Percentiles rank a stretch among this genome's conserved stretches.
Evolutionary conservation across 2,113 vertebrate species (phyloP).

Genomic region (Copsychus sechellarum): DNA sequence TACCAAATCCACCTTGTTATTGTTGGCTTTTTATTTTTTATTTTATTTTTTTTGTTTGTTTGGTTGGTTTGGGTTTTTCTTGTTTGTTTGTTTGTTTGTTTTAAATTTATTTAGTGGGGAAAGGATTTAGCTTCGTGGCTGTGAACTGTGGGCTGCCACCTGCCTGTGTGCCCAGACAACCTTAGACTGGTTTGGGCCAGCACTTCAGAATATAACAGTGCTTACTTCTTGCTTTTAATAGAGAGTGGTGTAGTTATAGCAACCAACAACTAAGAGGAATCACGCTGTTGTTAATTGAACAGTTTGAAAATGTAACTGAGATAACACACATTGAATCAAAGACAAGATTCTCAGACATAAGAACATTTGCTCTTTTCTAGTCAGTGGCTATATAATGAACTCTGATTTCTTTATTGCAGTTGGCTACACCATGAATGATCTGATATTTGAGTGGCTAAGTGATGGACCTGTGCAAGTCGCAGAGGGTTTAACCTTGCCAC

Average conservation of each 20-base stretch:
- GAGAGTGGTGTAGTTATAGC: background rate
- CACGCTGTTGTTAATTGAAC: background rate
- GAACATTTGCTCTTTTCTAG: background rate
- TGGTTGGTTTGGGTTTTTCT: no score
- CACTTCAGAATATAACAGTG: background rate
- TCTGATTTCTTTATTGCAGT: slow-evolving; percentile 77
- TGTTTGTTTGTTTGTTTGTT: no score
- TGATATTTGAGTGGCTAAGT: slow-evolving; percentile 97
- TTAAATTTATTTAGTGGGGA: background rate
- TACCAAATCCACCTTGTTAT: background rate
- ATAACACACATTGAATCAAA: background rate
- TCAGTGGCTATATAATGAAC: slow-evolving; percentile 6
- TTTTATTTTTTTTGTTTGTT: no score
- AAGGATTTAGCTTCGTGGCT: background rate
- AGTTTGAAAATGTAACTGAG: background rate
- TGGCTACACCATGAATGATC: slow-evolving; percentile 98
- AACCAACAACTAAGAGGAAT: background rate
- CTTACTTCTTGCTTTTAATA: background rate
- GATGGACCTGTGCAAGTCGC: slow-evolving; percentile 93
- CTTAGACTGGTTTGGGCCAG: background rate
- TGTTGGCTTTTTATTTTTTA: fast-evolving
- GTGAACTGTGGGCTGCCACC: background rate
- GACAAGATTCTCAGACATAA: background rate
- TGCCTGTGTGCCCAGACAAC: background rate
- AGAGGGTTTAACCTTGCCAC: slow-evolving; percentile 93